Percentiles rank a stretch among this genome's conserved stretches.
phyloP scores from a whole-genome alignment of 2,797 vertebrate species.

The Pelobates cultripes region DNA sequence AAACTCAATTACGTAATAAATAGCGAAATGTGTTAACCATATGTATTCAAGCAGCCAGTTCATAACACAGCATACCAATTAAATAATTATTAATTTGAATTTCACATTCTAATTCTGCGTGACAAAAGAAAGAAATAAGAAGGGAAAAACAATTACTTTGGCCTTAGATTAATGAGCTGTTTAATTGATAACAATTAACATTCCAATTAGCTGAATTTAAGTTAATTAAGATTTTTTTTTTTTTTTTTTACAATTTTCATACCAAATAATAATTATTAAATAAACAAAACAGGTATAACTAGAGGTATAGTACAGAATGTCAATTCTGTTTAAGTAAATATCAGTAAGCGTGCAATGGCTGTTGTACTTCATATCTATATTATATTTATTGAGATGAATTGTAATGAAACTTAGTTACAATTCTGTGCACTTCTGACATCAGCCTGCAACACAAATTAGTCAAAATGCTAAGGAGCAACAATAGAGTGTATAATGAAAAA shows the following conservation, averaged over 20 bases:
- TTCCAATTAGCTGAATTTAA: conserved; percentile 54
- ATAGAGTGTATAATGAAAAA: too few species aligned
- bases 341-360: background rate
- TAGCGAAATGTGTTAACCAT: conserved; percentile 36
- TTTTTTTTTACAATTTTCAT: conserved; percentile 44
- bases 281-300: conserved; percentile 50
- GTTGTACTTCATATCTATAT: background rate
- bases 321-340: background rate
- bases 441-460: background rate
- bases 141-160: conserved; percentile 50
- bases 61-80: conserved; percentile 46
- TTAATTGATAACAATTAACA: conserved; percentile 57
- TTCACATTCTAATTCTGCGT: conserved; percentile 51
- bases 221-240: conserved; percentile 52
- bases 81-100: conserved; percentile 56
- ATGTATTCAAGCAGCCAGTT: conserved; percentile 49
- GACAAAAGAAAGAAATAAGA: conserved; percentile 46
- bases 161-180: conserved; percentile 57
- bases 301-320: conserved; percentile 14
- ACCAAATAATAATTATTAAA: conserved; percentile 48
- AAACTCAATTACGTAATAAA: conserved; percentile 40
- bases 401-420: background rate
- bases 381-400: background rate
- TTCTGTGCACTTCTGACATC: background rate
- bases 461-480: background rate